Evolutionary conservation across 92 coral and sea anemone species (phyloP).

Genomic region (Chrysogorgia sp.): DNA sequence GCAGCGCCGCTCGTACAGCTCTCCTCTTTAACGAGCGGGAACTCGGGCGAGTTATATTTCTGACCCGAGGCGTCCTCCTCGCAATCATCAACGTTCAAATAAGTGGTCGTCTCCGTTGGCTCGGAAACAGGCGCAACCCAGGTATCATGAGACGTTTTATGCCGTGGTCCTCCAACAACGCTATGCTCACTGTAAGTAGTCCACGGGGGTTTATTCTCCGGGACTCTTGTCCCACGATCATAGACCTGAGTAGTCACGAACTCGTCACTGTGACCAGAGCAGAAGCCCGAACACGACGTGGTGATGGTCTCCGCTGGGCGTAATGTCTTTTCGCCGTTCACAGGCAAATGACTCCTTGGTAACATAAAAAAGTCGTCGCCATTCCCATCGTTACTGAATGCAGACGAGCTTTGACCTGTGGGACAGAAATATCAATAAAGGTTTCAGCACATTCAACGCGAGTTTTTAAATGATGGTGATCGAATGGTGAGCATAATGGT

Average conservation of each 20-base stretch:
- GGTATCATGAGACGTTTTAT: constrained; percentile 10
- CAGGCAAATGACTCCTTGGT: not conserved
- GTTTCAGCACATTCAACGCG: not conserved
- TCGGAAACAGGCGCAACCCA: constrained; percentile 21
- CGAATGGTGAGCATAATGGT: no score
- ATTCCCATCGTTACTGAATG: constrained; percentile 38
- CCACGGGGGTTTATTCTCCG: constrained; percentile 12
- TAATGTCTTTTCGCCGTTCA: constrained; percentile 1
- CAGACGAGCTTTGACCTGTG: constrained; percentile 44
- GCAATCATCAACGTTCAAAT: not conserved
- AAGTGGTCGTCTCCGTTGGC: not conserved
- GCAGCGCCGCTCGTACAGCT: not conserved
- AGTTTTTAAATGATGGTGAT: no score
- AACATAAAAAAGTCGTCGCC: constrained; percentile 36
- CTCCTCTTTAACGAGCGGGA: constrained; percentile 31
- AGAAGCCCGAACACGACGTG: constrained; percentile 31
- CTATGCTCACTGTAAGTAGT: not conserved
- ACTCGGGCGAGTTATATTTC: constrained; percentile 24
- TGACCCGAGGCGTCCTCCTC: constrained; percentile 13
- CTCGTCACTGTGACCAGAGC: constrained; percentile 37
- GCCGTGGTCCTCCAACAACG: not conserved
- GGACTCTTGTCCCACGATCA: not conserved
- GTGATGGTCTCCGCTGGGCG: not conserved
- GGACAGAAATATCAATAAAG: not conserved
- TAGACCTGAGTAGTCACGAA: not conserved